phyloP scores from a whole-genome alignment of 2,113 vertebrate genomes.

The Xiphophorus hellerii region DNA sequence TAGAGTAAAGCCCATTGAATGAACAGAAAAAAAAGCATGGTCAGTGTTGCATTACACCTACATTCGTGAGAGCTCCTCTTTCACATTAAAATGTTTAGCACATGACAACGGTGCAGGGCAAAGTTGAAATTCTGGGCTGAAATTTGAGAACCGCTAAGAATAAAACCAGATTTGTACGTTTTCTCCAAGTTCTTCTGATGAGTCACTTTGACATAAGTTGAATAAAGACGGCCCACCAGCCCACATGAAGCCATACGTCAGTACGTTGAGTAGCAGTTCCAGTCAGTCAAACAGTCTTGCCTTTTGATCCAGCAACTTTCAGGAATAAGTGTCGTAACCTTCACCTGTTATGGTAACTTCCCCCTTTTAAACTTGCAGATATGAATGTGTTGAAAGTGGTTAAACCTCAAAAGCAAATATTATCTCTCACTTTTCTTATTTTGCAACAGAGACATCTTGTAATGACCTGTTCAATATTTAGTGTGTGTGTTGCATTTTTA shows the following conservation, averaged over 20 bases:
- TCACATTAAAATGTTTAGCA: too few species aligned
- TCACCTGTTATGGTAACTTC: neutral
- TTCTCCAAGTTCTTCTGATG: slow-evolving; percentile 38
- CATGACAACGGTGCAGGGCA: slow-evolving; percentile 17
- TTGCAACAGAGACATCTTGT: too few species aligned
- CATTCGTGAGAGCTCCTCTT: too few species aligned
- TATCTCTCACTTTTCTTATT: too few species aligned
- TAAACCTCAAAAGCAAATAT: too few species aligned
- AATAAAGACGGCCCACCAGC: slow-evolving; percentile 1
- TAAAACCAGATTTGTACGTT: slow-evolving; percentile 52
- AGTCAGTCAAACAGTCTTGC: slow-evolving; percentile 23
- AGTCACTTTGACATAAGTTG: slow-evolving; percentile 63
- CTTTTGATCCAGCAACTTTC: slow-evolving; percentile 21
- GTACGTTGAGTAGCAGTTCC: slow-evolving; percentile 28
- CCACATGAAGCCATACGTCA: slow-evolving; percentile 36
- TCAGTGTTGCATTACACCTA: too few species aligned
- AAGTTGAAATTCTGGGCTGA: slow-evolving; percentile 46
- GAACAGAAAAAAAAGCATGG: too few species aligned
- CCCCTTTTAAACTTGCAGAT: neutral
- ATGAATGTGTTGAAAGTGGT: neutral
- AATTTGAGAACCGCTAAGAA: slow-evolving; percentile 41
- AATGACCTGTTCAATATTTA: too few species aligned
- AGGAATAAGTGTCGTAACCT: slow-evolving; percentile 14
- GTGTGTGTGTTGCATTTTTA: too few species aligned
- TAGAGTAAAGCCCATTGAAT: too few species aligned